A percentile compares a stretch with the other conserved stretches of the same genome.
These are phyloP conservation scores for Chymomyza amoena DNA, from an alignment of 2,888 invertebrate genomes.

Conservation along the genomic window DNA sequence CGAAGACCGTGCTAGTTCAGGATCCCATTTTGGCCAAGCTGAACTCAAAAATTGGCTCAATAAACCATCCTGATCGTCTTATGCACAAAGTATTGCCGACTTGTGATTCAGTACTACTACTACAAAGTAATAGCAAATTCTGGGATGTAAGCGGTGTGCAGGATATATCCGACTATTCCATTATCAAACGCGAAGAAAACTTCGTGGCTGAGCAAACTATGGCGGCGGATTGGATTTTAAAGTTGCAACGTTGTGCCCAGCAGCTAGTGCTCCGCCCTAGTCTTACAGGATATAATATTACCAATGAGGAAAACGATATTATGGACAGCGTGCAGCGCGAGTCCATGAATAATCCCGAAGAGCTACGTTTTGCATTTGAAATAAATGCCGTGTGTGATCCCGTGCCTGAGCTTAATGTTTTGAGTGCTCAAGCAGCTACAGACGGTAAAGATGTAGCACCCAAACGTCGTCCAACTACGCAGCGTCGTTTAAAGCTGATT, in stretches of 20 bases:
- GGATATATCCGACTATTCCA: conserved; percentile 53
- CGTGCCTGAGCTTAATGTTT: conserved; percentile 78
- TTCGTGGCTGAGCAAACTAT: conserved; percentile 35
- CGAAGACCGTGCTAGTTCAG: conserved; percentile 78
- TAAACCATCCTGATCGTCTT: conserved; percentile 82
- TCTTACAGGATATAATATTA: conserved; percentile 75
- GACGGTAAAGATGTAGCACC: background rate
- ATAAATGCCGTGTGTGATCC: conserved; percentile 83
- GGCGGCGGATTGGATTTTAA: conserved; percentile 54
- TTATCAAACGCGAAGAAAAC: conserved; percentile 20
- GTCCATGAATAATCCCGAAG: conserved; percentile 79
- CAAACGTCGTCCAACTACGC: conserved; percentile 31
- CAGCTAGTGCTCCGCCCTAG: conserved; percentile 67
- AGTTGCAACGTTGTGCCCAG: conserved; percentile 50
- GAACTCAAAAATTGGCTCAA: conserved; percentile 82
- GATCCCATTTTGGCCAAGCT: conserved; percentile 83
- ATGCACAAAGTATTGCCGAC: conserved; percentile 82
- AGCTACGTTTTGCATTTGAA: conserved; percentile 83
- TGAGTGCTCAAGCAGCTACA: conserved; percentile 23
- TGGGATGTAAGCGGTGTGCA: conserved; percentile 61
- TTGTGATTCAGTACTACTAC: conserved; percentile 77
- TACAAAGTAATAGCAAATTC: conserved; percentile 71
- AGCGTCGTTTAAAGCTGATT: conserved; percentile 50
- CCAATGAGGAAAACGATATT: conserved; percentile 77
- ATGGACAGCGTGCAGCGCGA: conserved; percentile 75